Conservation (phyloP, 2,797 vertebrate species). For the Lepidocolaptes lacrymiger region DNA sequence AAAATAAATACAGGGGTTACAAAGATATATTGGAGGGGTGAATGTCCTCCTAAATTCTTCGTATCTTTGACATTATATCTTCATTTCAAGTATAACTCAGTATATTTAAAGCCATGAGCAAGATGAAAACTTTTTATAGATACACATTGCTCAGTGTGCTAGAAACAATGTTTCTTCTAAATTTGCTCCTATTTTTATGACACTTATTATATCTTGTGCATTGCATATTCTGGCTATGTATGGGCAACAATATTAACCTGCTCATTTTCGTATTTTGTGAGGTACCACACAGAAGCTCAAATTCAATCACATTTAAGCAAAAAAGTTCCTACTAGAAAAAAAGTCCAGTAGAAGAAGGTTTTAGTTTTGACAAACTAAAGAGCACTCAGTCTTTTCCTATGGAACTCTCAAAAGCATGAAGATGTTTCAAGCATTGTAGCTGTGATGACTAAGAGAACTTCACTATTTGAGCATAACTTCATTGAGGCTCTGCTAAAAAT, state of each 20-base stretch:
- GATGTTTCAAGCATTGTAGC: not conserved
- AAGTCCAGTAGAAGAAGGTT: not conserved
- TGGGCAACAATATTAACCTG: not conserved
- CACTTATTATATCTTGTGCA: not conserved
- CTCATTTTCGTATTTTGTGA: not conserved
- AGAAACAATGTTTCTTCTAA: slow-evolving; percentile 29
- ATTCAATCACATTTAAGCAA: not conserved
- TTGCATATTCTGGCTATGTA: not conserved
- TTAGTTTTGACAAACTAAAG: not conserved
- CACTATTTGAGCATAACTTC: not conserved
- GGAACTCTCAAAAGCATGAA: not conserved
- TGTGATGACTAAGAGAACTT: not conserved
- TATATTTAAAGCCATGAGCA: not conserved
- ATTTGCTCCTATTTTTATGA: not conserved
- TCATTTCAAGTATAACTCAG: not conserved
- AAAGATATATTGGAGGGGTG: not conserved
- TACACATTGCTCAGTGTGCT: not conserved
- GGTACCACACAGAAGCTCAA: not conserved
- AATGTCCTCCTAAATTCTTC: not conserved
- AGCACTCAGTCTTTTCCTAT: not conserved
- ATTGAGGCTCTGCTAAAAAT: not conserved
- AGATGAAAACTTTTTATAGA: not conserved
- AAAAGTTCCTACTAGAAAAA: not conserved
- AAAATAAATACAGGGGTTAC: slow-evolving; percentile 13
- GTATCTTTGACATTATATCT: not conserved